Evolutionary conservation across 1,140 invertebrate genomes (phyloP).

Genomic region (Temnothorax curvispinosus): DNA sequence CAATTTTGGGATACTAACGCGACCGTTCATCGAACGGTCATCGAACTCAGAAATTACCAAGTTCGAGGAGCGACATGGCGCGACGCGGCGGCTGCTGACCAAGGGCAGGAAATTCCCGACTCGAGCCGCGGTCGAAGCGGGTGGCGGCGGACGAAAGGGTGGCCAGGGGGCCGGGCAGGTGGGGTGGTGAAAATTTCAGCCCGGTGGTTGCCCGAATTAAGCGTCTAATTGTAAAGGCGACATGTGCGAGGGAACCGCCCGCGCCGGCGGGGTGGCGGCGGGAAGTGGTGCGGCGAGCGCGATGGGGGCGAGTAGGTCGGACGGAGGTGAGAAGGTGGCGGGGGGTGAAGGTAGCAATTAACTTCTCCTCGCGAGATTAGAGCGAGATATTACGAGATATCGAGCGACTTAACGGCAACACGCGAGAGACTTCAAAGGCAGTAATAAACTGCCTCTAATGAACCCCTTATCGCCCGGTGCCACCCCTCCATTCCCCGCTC

Average conservation of each 20-base stretch:
- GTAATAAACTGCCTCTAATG: constrained; percentile 86
- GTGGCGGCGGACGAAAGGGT: not conserved
- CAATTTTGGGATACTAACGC: not conserved
- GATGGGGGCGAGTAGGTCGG: constrained; percentile 74
- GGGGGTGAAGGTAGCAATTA: constrained; percentile 84
- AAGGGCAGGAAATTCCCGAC: constrained; percentile 63
- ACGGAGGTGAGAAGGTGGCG: constrained; percentile 75
- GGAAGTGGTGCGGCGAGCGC: not conserved
- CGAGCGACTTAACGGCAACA: constrained; percentile 86
- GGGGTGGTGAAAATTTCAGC: constrained; percentile 63
- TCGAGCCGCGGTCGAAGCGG: constrained; percentile 47
- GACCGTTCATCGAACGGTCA: constrained; percentile 3
- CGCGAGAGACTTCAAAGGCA: constrained; percentile 86
- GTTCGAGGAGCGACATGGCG: constrained; percentile 15
- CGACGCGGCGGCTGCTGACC: constrained; percentile 58
- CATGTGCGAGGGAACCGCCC: constrained; percentile 71
- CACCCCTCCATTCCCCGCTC: constrained; percentile 68
- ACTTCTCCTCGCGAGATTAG: constrained; percentile 86
- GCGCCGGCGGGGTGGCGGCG: constrained; percentile 15
- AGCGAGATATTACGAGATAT: constrained; percentile 86
- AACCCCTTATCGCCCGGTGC: constrained; percentile 85
- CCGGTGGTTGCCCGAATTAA: constrained; percentile 72
- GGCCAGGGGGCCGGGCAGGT: not conserved
- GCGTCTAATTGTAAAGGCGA: constrained; percentile 81
- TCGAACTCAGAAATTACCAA: constrained; percentile 56